Evolutionary conservation across 1,140 invertebrate genomes (phyloP), one percentile per base, ranked within the genome.

Genomic region (Scylla paramamosain): DNA sequence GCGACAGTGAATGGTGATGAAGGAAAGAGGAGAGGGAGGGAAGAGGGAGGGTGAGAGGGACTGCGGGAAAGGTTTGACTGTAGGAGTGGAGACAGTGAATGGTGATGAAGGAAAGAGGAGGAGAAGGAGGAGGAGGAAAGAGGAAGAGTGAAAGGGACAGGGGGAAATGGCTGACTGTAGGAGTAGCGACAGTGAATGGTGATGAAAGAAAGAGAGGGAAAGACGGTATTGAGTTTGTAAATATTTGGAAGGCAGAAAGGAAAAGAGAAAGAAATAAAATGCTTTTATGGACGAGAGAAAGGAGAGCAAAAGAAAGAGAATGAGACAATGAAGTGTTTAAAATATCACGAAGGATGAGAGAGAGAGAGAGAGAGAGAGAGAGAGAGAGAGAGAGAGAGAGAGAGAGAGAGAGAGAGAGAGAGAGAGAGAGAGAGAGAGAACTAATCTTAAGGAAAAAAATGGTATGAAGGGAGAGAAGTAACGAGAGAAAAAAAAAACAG

Each of bases 331-430:
- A n/a, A 6, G 25, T 77, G 7, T 77, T 77, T 77, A n/a, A 88
- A 88, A 46, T 32, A 46, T 45, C 20, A 88, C 2, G 86, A 88
- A 88, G 0, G 45, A 88, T 14, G 45, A 88, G 16, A n/a, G 7
- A 28, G 31, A 29, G 86, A 88, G 86, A 88, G 86, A n/a, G 31
- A 28, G n/a, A 28, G 25, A 28, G 29, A 29, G 29, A 83, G 77
- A 83, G 77, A 83, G 77, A 39, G 29, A 29, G 29, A 83, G 77
- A 83, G 77, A 83, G 77, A 39, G 31, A 29, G 86, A 88, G 86
- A 88, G 86, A n/a, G 31, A 28, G n/a, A 28, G 25, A 28, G 45
- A 88, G 16, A n/a, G 7, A 28, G 31, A 29, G 86, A 88, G 86
- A 88, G 86, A n/a, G 31, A 28, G n/a, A 28, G 25, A 28, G 29